Base-by-base conservation (phyloP, 35 echinoderm and acorn worm genomes). In the Apostichopus japonicus region DNA sequence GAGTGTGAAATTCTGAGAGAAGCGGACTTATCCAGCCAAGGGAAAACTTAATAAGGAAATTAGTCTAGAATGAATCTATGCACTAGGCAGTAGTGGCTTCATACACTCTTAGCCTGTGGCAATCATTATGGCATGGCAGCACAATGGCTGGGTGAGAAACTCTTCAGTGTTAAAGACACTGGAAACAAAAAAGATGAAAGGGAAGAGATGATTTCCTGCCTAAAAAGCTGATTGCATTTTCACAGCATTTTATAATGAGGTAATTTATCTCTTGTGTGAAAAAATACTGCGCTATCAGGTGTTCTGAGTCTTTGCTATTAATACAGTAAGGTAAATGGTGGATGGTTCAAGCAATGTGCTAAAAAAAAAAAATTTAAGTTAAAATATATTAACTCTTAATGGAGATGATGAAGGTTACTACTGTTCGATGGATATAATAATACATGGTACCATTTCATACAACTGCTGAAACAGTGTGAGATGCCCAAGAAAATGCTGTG, bases 41-140 rank as follows among this genome's bases (percentile, higher is more conserved):
- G 55, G 56, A 57, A 23, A 58, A 57, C n/a, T 84, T 84, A 54
- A 84, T 84, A 58, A 84, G 81, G 81, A 84, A 59, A 84, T 59
- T 84, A 23, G 79, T 55, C 8, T 55, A 84, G 23, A 84, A 21
- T 57, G 81, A 57, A 21, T 11, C 54, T 17, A 84, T 83, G 3
- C 6, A 58, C 54, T 55, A 21, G 22, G 15, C 54, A 56, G 57
- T n/a, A 6, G 56, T 13, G 24, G 53, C 81, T 59, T 22, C 71
- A 75, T 75, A n/a, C 17, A 75, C n/a, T 21, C 63, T 15, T 67
- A 11, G 71, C 71, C 71, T 15, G 71, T 75, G 71, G 71, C 71
- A 15, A 21, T 75, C 71, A 75, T 75, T n/a, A 75, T 21, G 7
- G 71, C 16, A 19, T 75, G 71, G 71, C 71, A n/a, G 17, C 71